Evolutionary conservation across 2,888 invertebrate species (phyloP), one percentile per base, ranked within the genome.

Genomic region (Nyleta sp.): DNA sequence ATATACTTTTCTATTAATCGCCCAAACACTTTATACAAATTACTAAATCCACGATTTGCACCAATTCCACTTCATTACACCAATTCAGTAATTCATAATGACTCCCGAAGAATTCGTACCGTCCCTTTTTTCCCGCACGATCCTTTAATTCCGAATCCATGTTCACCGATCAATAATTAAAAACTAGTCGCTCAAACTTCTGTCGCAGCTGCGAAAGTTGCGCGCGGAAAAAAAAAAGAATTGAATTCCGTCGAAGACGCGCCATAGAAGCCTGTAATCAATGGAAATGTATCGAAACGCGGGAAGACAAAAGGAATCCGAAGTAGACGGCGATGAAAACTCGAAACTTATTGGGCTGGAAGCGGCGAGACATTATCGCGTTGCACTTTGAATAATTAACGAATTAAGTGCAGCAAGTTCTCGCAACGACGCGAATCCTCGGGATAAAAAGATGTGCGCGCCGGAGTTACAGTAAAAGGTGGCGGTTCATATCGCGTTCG

Each of bases 381-480:
- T 78, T 78, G 81, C 75, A 83, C 83, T 86, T 84, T 84, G 84
- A 86, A 87, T 86, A 87, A 86, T 87, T 86, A 84, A 84, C 84
- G 82, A 84, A 86, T 87, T 84, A 85, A 84, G 83, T 81, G 79
- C 80, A 65, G 50, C 68, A 81, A 84, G 82, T 84, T 82, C 81
- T 84, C 75, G 79, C 71, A 71, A 48, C 44, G 33, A 60, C 55
- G 52, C 57, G 72, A 57, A 72, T 62, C 35, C 60, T 33, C 46
- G 67, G 59, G 57, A 78, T 70, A 53, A 72, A 78, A 72, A 68
- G 80, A 60, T 67, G 81, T 46, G 75, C 46, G 68, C 68, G 53
- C 52, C 65, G 40, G 50, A 46, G 62, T 44, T 22, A 57, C 50
- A 60, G 65, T 64, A 65, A 60, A 46, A 72, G 62, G 42, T n/a